Evolutionary conservation across 2,797 vertebrate species (phyloP).

Genomic region (Diplodus sargus): DNA sequence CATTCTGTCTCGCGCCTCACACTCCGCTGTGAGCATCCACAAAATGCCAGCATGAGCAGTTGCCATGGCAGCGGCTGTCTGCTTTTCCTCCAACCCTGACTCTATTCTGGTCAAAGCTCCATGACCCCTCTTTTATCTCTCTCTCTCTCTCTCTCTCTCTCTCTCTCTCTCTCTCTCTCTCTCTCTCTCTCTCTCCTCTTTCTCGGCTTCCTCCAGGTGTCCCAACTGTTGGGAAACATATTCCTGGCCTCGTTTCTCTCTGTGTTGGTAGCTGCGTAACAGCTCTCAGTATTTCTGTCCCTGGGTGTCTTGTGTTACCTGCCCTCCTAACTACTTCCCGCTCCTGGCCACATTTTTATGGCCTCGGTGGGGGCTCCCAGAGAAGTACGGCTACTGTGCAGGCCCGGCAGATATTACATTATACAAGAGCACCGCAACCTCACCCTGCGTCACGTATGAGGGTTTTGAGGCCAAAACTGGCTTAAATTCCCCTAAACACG

Average conservation of each 20-base stretch:
- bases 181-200: not conserved
- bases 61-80: slow-evolving; percentile 52
- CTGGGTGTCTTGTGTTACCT: slow-evolving; percentile 63
- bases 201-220: slow-evolving; percentile 41
- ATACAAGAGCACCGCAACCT: not conserved
- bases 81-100: slow-evolving; percentile 23
- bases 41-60: slow-evolving; percentile 60
- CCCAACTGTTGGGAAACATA: slow-evolving; percentile 40
- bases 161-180: not conserved
- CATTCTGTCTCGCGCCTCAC: slow-evolving; percentile 46
- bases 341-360: slow-evolving; percentile 43
- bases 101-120: slow-evolving; percentile 41
- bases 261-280: slow-evolving; percentile 29
- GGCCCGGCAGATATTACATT: slow-evolving; percentile 19
- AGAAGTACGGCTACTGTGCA: slow-evolving; percentile 13
- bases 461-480: not conserved
- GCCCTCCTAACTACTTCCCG: slow-evolving; percentile 63
- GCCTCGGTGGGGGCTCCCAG: slow-evolving; percentile 15
- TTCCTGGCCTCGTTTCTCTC: slow-evolving; percentile 30
- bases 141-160: not conserved
- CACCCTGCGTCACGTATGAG: not conserved
- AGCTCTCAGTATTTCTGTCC: slow-evolving; percentile 60
- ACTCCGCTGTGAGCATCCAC: slow-evolving; percentile 50
- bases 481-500: not conserved
- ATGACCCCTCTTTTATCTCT: not conserved